Evolutionary conservation across 92 coral and sea anemone genomes (phyloP).

Genomic region (Umimayanthus chanpuru): DNA sequence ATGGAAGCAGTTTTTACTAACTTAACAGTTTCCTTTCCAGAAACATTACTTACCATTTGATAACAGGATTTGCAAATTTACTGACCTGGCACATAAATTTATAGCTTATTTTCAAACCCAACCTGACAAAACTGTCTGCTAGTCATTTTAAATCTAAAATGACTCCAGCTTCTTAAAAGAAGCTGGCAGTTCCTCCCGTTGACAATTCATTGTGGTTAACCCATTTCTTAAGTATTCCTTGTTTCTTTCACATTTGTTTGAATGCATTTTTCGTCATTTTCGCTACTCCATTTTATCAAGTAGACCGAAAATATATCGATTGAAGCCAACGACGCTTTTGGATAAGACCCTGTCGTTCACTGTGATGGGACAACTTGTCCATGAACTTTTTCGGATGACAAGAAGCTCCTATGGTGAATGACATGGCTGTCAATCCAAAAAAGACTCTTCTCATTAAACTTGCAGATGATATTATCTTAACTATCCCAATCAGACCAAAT

Average conservation of each 20-base stretch:
- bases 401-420: too few relatives aligned
- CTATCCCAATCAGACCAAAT: too few relatives aligned
- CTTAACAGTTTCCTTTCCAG: neutral
- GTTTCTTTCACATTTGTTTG: constrained; percentile 2
- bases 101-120: neutral
- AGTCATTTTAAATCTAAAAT: neutral
- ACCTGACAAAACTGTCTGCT: neutral
- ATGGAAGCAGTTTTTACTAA: too few relatives aligned
- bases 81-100: neutral
- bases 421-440: too few relatives aligned
- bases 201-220: neutral
- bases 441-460: too few relatives aligned
- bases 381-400: too few relatives aligned
- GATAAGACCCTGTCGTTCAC: too few relatives aligned
- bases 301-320: too few relatives aligned
- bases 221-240: neutral
- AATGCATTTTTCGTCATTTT: neutral
- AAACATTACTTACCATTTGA: neutral
- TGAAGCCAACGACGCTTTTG: too few relatives aligned
- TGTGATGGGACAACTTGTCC: too few relatives aligned
- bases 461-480: too few relatives aligned
- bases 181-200: neutral
- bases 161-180: neutral
- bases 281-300: too few relatives aligned
- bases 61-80: neutral